These are phyloP conservation scores for Parasteatoda tepidariorum DNA, from an alignment of 1,140 invertebrate species.

Conservation along the genomic window DNA sequence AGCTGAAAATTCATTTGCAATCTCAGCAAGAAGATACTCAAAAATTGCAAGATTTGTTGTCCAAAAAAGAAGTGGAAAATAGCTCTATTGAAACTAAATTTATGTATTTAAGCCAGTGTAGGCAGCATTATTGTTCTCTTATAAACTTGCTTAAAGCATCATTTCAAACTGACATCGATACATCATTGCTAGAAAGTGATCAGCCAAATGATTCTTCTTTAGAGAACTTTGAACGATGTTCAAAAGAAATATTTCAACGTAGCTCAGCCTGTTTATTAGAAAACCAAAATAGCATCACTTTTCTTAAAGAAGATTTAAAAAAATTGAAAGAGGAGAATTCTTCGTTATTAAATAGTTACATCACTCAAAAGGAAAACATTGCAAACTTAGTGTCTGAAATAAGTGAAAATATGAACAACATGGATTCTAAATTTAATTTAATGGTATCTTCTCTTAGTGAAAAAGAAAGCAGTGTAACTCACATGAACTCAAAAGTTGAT, in stretches of 20 bases:
- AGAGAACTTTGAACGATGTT: neutral
- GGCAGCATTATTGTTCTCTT: conserved; percentile 13
- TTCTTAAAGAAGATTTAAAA: neutral
- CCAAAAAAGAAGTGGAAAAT: neutral
- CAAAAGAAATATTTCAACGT: neutral
- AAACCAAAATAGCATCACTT: neutral
- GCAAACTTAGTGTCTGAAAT: neutral
- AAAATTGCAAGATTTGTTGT: neutral
- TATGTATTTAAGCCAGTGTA: neutral
- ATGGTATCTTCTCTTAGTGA: conserved; percentile 15
- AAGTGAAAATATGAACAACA: neutral
- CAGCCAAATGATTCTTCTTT: neutral
- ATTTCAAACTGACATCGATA: conserved; percentile 4
- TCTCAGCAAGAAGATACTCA: neutral
- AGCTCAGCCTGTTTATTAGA: neutral
- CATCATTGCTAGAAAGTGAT: conserved; percentile 11
- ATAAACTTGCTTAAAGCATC: neutral
- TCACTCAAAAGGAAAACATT: neutral
- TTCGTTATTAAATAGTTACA: neutral
- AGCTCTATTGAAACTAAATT: conserved; percentile 18
- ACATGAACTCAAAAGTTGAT: neutral
- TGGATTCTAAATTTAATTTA: neutral
- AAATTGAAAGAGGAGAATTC: neutral
- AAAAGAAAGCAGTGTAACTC: neutral
- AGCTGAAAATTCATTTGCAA: neutral